Base-by-base conservation (phyloP, 1,140 invertebrate genomes). In the Sitobion miscanthi region DNA sequence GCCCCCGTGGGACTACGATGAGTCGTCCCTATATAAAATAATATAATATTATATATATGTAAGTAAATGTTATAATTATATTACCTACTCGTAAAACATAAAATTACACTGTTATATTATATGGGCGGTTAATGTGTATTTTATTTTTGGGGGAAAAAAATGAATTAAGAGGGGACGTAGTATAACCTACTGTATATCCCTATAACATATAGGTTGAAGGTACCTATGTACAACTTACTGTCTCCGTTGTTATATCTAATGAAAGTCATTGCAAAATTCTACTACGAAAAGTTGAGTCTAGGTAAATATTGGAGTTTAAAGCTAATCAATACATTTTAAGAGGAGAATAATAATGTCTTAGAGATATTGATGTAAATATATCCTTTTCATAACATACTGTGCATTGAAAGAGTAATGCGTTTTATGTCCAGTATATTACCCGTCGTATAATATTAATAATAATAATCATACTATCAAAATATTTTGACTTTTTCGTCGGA, bases 21-120 rank as follows among this genome's bases (percentile, higher is more conserved):
- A 77, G 62, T 77, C 30, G 21, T 69, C 62, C 62, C 62, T 17
- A 77, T 77, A 35, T 77, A 69, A 69, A 17, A n/a, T 69, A 11
- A 38, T 42, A 47, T 47, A 47, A 47, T 47, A 45, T 45, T 45
- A 30, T 69, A 77, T 77, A 77, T n/a, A 77, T 1, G 14, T 77
- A n/a, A n/a, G n/a, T 77, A 77, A 77, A n/a, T 77, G 62, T 77
- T 77, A 77, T 77, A 77, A n/a, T 77, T 77, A 35, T 77, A 77
- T 77, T 77, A 77, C n/a, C 30, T 77, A 14, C n/a, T 77, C 30
- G 62, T 77, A 77, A 77, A 77, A 77, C 14, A 17, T n/a, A 35
- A 77, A 30, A n/a, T 77, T n/a, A 77, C 62, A 77, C 62, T 77
- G 62, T 77, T 77, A 77, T 77, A n/a, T 30, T 62, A 77, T 77